Conservation (phyloP, 2,113 vertebrate genomes). For the Sinosuthora webbiana region DNA sequence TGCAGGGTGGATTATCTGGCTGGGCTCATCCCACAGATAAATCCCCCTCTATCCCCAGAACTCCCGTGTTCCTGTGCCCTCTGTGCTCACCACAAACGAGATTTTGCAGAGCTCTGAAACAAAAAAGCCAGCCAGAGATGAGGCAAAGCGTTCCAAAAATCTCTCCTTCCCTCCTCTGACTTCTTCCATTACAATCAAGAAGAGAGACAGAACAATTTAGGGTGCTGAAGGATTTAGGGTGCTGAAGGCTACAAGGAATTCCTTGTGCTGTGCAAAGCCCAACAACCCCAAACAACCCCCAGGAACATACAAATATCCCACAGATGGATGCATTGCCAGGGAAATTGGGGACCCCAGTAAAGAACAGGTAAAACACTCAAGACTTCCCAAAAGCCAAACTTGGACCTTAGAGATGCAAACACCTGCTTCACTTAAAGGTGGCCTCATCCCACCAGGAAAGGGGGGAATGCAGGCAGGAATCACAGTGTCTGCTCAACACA, state of each 20-base stretch:
- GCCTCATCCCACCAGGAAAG: not conserved
- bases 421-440: not conserved
- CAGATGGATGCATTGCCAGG: not conserved
- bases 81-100: not conserved
- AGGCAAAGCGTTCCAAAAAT: not conserved
- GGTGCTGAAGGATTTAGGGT: not conserved
- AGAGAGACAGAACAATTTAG: not conserved
- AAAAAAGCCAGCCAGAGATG: not conserved
- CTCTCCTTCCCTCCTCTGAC: not conserved
- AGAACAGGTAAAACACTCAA: not conserved
- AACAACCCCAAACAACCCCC: not conserved
- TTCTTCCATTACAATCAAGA: not conserved
- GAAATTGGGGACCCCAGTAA: not conserved
- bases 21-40: not conserved
- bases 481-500: not conserved
- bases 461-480: not conserved
- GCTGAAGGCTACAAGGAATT: not conserved
- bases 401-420: not conserved
- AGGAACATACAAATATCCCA: not conserved
- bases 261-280: not conserved
- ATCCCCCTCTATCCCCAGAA: not conserved
- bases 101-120: not conserved
- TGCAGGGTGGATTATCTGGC: not conserved
- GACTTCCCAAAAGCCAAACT: not conserved
- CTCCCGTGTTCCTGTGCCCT: not conserved